Base-by-base conservation (phyloP, 2,888 invertebrate genomes). In the Sturmia bella region DNA sequence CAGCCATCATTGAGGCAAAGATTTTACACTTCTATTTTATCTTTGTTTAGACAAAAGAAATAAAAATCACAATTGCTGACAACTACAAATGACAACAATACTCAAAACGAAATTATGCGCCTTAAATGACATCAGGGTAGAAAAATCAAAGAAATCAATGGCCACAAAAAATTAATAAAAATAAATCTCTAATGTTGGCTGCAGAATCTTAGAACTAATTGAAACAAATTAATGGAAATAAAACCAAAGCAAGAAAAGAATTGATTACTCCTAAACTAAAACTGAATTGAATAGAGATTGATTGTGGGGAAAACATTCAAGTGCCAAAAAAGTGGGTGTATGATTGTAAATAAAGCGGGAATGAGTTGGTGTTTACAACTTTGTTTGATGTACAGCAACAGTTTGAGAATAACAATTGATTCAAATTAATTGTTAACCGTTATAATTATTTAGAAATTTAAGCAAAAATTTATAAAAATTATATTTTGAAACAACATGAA, bases 21-120 rank as follows among this genome's bases (percentile, higher is more conserved):
- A 64, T 68, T 68, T 37, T 32, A 52, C 59, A 68, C 75, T 59
- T 61, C 52, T n/a, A 21, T 21, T 59, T 68, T 41, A 4, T 57
- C 13, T 27, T 32, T 2, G 39, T 50, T 48, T 3, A 32, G 1
- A 19, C n/a, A 57, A 50, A n/a, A 9, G 24, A 50, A 57, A 69
- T 59, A 61, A 69, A 69, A 69, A 73, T 69, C 77, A 50, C 52
- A 70, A 81, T 77, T 81, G 81, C 69, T 81, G 81, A 81, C 76
- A 81, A 77, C 68, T 73, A 52, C n/a, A 77, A 81, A 81, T 81
- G 73, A 81, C 63, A 77, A 81, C 77, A 80, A 75, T 19, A 17
- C 13, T n/a, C n/a, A n/a, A 15, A 56, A n/a, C 6, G 39, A 17
- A 72, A 61, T 63, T 27, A 32, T 32, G 32, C 7, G 7, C 32